Evolutionary conservation across 2,797 vertebrate species (phyloP), one percentile per base, ranked within the genome.

Genomic region (Sebastes aleutianus): DNA sequence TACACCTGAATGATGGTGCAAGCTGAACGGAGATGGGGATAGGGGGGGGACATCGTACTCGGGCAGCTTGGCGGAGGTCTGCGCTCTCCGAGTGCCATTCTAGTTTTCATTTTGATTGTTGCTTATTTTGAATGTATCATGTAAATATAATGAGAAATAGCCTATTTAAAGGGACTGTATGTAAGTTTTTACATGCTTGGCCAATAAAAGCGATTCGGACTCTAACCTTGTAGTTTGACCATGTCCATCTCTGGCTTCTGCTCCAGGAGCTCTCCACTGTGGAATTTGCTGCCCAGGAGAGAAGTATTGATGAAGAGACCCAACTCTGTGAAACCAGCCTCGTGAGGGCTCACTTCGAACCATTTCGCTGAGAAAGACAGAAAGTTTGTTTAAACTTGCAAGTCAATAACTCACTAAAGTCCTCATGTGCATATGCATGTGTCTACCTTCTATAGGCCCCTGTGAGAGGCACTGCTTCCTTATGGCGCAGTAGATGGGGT

Each of bases 321-420:
- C 31, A 95, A 18, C 54, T 94, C 93, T 24, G 93, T 81, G 73
- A 95, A 96, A 50, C 96, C 95, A 14, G 81, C 87, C 36, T 93
- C 90, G 13, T 96, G 93, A 58, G 95, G 95, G 1, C 83, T 96
- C 70, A 95, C 36, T 71, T 96, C 95, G 20, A 96, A 94, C 95
- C 95, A 96, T 32, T 82, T 71, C 0, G 80, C 93, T 94, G 22
- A 24, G 20, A 34, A 34, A 59, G 39, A 85, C 24, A 71, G 0
- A 72, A 11, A 34, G 4, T 13, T 9, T 27, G 24, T 47, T 74
- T 24, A 70, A 10, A 43, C 7, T 24, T 5, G 20, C 9, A 50
- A 39, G 14, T 59, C 24, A 43, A n/a, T 20, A 16, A 59, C 4
- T 56, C 10, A 7, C 1, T 31, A 1, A 5, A 9, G 3, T 9